Conservation (phyloP, 2,888 invertebrate species). For the Acanthopleura granulata region DNA sequence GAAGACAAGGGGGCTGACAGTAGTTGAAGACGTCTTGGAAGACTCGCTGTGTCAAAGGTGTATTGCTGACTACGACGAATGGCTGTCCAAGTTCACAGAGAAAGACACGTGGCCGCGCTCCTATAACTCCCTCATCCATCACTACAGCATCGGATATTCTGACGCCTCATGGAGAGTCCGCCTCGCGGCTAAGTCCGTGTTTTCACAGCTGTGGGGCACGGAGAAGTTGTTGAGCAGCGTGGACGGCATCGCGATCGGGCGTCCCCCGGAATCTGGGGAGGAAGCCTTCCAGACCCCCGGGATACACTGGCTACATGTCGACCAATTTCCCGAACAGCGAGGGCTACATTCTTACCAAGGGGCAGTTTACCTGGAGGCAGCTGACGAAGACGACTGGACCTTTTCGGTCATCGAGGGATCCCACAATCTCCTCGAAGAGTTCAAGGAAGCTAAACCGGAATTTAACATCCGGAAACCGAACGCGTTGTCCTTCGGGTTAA, state of each 20-base stretch:
- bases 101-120: slow-evolving; percentile 41
- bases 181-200: slow-evolving; percentile 49
- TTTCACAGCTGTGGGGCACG: slow-evolving; percentile 57
- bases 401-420: slow-evolving; percentile 44
- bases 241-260: slow-evolving; percentile 60
- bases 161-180: slow-evolving; percentile 54
- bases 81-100: slow-evolving; percentile 45
- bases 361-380: slow-evolving; percentile 48
- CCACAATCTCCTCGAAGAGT: slow-evolving; percentile 37
- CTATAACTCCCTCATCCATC: slow-evolving; percentile 41
- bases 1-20: slow-evolving; percentile 47
- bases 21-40: slow-evolving; percentile 42
- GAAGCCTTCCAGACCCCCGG: slow-evolving; percentile 36
- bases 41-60: slow-evolving; percentile 41
- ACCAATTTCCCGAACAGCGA: slow-evolving; percentile 46
- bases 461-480: slow-evolving; percentile 30
- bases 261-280: slow-evolving; percentile 56
- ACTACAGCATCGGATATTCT: slow-evolving; percentile 50
- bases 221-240: slow-evolving; percentile 54
- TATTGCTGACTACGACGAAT: slow-evolving; percentile 40
- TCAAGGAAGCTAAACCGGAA: slow-evolving; percentile 29
- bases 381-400: slow-evolving; percentile 42
- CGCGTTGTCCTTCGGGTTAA: slow-evolving; percentile 36
- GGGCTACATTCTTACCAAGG: slow-evolving; percentile 62
- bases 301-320: slow-evolving; percentile 53